Percentiles rank a stretch among this genome's conserved stretches.
Conservation (phyloP, 1,140 invertebrate genomes). For the Drosophila novamexicana region DNA sequence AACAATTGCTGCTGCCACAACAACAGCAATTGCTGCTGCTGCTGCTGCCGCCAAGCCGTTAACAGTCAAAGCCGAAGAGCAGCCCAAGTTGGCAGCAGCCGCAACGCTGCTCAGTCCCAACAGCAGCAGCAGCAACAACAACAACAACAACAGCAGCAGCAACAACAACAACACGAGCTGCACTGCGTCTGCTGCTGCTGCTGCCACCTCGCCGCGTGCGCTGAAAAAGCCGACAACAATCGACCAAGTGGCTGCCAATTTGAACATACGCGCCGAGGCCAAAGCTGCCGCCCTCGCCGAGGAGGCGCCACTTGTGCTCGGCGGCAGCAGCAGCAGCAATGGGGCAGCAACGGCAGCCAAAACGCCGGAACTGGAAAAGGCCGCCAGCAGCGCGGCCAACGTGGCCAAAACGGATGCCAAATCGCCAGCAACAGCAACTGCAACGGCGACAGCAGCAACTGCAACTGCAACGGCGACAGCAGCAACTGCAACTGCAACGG, state of each 20-base stretch:
- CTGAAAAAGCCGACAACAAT: constrained; percentile 73
- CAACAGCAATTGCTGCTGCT: constrained; percentile 15
- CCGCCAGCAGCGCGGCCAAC: constrained; percentile 3
- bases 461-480: constrained; percentile 1
- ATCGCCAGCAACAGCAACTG: constrained; percentile 17
- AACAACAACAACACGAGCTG: constrained; percentile 19
- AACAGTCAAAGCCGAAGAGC: constrained; percentile 54
- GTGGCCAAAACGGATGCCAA: constrained; percentile 26
- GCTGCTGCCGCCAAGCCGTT: constrained; percentile 44
- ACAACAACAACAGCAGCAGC: not conserved
- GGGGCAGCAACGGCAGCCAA: constrained; percentile 32
- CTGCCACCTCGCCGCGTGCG: constrained; percentile 61
- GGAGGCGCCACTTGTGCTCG: constrained; percentile 47
- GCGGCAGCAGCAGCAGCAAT: not conserved
- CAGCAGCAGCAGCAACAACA: constrained; percentile 25
- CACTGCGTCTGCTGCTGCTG: constrained; percentile 39
- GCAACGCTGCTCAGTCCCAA: constrained; percentile 41
- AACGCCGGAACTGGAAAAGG: constrained; percentile 53
- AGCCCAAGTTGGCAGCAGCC: constrained; percentile 34
- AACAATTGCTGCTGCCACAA: constrained; percentile 7
- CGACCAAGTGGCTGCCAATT: constrained; percentile 82
- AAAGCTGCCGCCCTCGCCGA: constrained; percentile 70
- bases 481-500: not conserved
- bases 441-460: not conserved
- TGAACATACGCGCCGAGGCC: constrained; percentile 79